Percentiles rank a stretch among this genome's conserved stretches.
Evolutionary conservation across 1,140 invertebrate species (phyloP).

Genomic region (Grapholita molesta): DNA sequence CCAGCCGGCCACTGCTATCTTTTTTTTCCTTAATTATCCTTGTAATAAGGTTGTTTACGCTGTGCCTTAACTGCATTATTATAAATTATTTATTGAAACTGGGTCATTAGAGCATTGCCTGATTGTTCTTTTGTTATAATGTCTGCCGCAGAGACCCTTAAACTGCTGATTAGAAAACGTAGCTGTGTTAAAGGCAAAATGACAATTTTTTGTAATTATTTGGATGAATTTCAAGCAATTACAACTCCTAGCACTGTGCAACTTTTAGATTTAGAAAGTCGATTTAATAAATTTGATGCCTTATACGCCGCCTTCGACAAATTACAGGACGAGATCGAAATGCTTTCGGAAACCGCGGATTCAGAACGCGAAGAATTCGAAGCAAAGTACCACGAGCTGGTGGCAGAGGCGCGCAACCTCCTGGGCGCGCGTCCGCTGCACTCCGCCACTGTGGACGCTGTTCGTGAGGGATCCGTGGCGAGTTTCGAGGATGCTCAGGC

Average conservation of each 20-base stretch:
- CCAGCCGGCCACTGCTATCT: background rate
- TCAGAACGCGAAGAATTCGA: slow-evolving; percentile 19
- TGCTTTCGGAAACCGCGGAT: slow-evolving; percentile 15
- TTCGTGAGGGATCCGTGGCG: background rate
- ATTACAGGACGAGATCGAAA: slow-evolving; percentile 29
- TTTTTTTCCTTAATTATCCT: background rate
- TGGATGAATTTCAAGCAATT: background rate
- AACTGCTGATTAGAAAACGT: background rate
- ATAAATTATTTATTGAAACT: background rate
- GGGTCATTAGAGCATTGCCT: background rate
- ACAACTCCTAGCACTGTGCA: background rate
- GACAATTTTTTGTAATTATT: background rate
- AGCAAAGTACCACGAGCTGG: slow-evolving; percentile 14
- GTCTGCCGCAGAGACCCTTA: background rate
- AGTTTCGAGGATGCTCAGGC: background rate
- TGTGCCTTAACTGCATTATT: background rate
- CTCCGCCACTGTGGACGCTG: background rate
- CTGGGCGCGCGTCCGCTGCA: background rate
- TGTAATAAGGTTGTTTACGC: background rate
- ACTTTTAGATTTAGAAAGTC: slow-evolving; percentile 22
- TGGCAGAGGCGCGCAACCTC: slow-evolving; percentile 17
- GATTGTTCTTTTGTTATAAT: background rate
- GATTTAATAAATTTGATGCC: slow-evolving; percentile 23
- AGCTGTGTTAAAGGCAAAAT: background rate
- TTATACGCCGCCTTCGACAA: slow-evolving; percentile 24